Conservation (phyloP, 2,797 vertebrate genomes). For the Macrochelys suwanniensis region DNA sequence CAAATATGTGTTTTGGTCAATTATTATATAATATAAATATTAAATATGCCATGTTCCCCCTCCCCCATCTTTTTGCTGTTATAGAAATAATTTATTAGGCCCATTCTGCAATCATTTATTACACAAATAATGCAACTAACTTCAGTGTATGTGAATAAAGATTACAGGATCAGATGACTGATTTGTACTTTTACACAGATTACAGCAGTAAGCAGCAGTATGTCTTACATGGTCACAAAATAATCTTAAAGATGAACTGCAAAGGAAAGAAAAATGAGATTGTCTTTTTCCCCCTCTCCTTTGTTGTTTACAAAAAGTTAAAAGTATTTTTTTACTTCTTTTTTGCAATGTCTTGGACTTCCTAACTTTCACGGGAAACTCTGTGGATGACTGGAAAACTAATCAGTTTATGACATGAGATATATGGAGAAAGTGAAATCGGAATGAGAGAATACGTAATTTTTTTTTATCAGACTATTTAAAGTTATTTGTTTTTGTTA, state of each 20-base stretch:
- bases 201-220: neutral
- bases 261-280: neutral
- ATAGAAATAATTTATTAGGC: neutral
- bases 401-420: neutral
- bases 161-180: neutral
- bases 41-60: neutral
- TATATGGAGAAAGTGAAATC: neutral
- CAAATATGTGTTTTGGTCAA: neutral
- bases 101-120: neutral
- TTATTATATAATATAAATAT: neutral
- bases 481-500: constrained; percentile 21
- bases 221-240: neutral
- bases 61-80: neutral
- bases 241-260: neutral
- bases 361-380: neutral
- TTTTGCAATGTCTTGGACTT: neutral
- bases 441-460: accelerated
- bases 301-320: neutral
- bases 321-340: neutral
- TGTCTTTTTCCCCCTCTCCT: neutral
- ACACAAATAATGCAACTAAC: neutral
- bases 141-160: neutral
- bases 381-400: neutral
- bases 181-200: neutral
- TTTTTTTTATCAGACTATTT: constrained; percentile 13